These are phyloP conservation scores for Cephus pygmeus DNA, from an alignment of 2,888 invertebrate species.

Conservation along the genomic window DNA sequence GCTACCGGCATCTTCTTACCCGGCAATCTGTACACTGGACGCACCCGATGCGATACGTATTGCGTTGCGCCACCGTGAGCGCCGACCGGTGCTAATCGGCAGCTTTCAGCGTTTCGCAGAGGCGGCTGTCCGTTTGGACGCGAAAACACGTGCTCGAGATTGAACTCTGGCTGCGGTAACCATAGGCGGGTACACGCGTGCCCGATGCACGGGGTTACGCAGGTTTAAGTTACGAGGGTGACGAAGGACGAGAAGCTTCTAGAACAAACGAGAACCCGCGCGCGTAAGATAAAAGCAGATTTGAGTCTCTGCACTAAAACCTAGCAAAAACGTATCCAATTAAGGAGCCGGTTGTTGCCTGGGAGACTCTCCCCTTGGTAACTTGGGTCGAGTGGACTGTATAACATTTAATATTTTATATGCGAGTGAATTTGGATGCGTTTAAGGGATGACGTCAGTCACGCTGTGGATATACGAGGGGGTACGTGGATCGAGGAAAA, in stretches of 20 bases:
- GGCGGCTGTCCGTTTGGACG: not conserved
- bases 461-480: too few species aligned
- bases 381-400: not conserved
- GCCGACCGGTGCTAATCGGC: not conserved
- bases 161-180: not conserved
- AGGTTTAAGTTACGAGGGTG: not conserved
- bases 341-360: not conserved
- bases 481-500: not conserved
- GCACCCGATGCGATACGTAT: not conserved
- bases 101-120: not conserved
- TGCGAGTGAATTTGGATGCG: not conserved
- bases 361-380: not conserved
- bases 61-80: conserved; percentile 1
- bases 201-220: too few species aligned
- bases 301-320: not conserved
- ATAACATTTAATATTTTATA: not conserved
- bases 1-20: not conserved
- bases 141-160: not conserved
- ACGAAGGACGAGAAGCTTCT: fast-evolving
- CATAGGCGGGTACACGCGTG: not conserved
- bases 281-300: not conserved
- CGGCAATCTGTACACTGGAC: not conserved
- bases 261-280: not conserved
- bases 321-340: not conserved
- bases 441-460: not conserved